Base-by-base conservation (phyloP, 2,888 invertebrate species). In the Galerucella nymphaeae region DNA sequence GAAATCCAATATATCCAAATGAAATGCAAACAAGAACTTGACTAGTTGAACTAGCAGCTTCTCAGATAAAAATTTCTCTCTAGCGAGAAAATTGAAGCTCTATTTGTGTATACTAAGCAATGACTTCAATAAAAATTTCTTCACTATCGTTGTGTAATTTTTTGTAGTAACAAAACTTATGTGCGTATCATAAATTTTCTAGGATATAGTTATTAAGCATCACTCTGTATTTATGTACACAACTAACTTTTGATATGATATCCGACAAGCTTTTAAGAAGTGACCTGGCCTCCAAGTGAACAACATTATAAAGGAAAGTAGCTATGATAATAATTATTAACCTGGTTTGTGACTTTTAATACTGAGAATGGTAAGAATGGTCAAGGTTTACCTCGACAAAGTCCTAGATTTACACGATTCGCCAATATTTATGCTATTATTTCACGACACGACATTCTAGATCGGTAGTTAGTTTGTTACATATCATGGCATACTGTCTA, bases 281-380 rank as follows among this genome's bases (percentile, higher is more conserved):
- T 66, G 66, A 66, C 57, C 66, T 66, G 66, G 55, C 66, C 66
- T 66, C 66, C 57, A 66, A 66, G 20, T 57, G 57, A 66, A 55
- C 55, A 66, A 42, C 59, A 59, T 59, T 57, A 66, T 57, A 66
- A 66, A 55, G 57, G 66, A 66, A 66, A 66, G 66, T 66, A 45
- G 14, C 45, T 45, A 66, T 50, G 41, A 66, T 66, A 66, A 57
- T 57, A 66, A 57, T 57, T 66, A 30, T 30, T 66, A 66, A 66
- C 66, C 66, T 57, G 66, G 66, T 66, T 66, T 66, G 66, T 66
- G 57, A 66, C 57, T 66, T 20, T 66, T 66, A 66, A 55, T 57
- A 66, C 41, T 66, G 55, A 16, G 57, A 66, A 66, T 45, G 45
- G 45, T 45, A 14, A 45, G 45, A 45, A 45, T 66, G 66, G 66